Conservation (phyloP, 2,888 invertebrate genomes). For the Drosophila limbata region DNA sequence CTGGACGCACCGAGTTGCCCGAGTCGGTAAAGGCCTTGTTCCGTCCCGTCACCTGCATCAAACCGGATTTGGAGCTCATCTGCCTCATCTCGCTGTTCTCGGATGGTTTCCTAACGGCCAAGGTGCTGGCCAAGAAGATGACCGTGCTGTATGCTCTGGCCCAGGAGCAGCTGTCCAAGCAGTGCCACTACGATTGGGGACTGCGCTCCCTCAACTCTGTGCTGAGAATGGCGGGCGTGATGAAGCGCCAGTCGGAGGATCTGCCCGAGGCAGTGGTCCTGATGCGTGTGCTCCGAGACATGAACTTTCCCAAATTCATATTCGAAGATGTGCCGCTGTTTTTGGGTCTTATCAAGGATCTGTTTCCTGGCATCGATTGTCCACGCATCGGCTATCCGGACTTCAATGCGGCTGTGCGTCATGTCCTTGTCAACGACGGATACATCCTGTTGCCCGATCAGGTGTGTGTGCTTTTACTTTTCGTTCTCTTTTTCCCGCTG, state of each 20-base stretch:
- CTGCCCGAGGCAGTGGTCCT: constrained; percentile 94
- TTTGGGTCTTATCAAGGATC: constrained; percentile 92
- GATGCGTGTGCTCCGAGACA: constrained; percentile 95
- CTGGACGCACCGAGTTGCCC: constrained; percentile 95
- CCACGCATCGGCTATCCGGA: constrained; percentile 95
- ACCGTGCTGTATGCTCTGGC: constrained; percentile 95
- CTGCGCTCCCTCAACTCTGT: constrained; percentile 96
- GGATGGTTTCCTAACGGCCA: constrained; percentile 95
- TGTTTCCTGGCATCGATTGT: constrained; percentile 96
- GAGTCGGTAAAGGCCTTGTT: constrained; percentile 97
- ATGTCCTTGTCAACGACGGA: constrained; percentile 88
- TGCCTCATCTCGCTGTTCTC: constrained; percentile 96
- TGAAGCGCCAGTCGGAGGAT: constrained; percentile 92
- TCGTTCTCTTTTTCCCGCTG: neutral
- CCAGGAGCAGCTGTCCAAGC: constrained; percentile 94
- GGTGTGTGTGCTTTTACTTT: constrained; percentile 84
- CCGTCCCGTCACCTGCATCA: constrained; percentile 95
- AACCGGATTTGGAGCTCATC: constrained; percentile 96
- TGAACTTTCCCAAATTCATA: constrained; percentile 97
- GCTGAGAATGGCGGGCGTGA: constrained; percentile 95
- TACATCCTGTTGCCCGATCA: constrained; percentile 90
- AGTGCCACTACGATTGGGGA: constrained; percentile 97
- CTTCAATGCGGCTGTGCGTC: constrained; percentile 92
- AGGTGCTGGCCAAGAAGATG: constrained; percentile 97
- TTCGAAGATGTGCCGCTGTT: constrained; percentile 96